phyloP scores from a whole-genome alignment of 1,140 invertebrate genomes.

The Calosoma granatense region DNA sequence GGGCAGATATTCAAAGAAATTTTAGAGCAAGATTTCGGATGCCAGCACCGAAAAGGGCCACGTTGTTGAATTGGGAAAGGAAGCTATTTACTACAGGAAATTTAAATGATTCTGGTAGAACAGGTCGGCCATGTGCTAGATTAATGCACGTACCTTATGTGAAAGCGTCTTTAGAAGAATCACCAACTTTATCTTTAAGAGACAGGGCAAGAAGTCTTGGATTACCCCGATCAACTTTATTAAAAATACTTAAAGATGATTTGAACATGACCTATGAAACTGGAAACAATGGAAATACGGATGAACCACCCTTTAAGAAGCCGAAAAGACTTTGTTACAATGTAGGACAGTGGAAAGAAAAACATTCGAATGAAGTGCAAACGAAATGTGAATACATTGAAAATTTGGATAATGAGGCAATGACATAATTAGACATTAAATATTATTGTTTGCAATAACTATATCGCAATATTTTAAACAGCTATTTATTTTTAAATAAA shows the following conservation, averaged over 20 bases:
- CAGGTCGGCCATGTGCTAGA: constrained; percentile 16
- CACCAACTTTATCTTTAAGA: constrained; percentile 20
- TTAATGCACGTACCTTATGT: constrained; percentile 26
- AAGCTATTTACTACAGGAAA: constrained; percentile 19
- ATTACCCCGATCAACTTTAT: constrained; percentile 19
- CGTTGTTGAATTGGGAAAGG: constrained; percentile 23
- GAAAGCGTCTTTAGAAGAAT: constrained; percentile 20
- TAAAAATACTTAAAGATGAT: constrained; percentile 24
- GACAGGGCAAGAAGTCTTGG: constrained; percentile 23
- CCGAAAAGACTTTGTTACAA: constrained; percentile 18
- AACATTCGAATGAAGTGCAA: constrained; percentile 12
- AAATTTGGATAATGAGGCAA: background rate
- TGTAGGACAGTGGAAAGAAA: constrained; percentile 21
- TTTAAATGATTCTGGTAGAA: background rate
- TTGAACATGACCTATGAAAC: constrained; percentile 23
- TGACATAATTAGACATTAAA: background rate
- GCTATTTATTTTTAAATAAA: background rate
- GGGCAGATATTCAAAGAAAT: constrained; percentile 23
- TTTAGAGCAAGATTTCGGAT: constrained; percentile 21
- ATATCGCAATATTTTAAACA: background rate
- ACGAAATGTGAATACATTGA: background rate
- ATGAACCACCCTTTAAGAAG: constrained; percentile 15
- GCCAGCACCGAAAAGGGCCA: constrained; percentile 19
- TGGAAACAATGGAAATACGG: constrained; percentile 13
- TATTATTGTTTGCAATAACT: background rate